Evolutionary conservation across 1,140 invertebrate genomes (phyloP), one percentile per base, ranked within the genome.

Genomic region (Bombyx mandarina): DNA sequence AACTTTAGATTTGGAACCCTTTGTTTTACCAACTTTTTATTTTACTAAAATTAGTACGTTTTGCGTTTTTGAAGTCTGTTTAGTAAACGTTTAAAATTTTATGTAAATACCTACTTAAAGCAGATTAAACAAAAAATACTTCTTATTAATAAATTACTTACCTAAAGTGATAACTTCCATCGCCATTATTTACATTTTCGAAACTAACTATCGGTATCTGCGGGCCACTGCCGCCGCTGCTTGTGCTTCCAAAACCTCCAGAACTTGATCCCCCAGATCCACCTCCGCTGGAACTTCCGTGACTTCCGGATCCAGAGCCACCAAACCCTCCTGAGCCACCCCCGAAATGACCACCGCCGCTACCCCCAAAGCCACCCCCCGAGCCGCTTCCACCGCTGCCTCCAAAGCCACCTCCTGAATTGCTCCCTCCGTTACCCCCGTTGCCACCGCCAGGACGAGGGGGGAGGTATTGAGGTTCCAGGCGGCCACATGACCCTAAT

Each of bases 131-230:
- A 35, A 35, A 35, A 35, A 5, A 3, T 35, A 35, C 26, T 35
- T 35, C 26, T 35, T 35, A 35, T 35, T 35, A 35, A 35, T 35
- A 5, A 35, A 35, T 35, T 10, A 57, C 70, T 63, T 69, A 86
- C 85, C 74, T 84, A 65, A 79, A 90, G 58, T 72, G 79, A 70
- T 91, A 91, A 44, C 77, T 88, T 42, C 90, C 90, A 62, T 90
- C 89, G 6, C 87, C 89, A 56, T 89, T 89, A 64, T 90, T 90
- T 60, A 89, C 88, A 54, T 89, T 90, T 18, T 89, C 85, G 62
- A 88, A 90, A 57, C 82, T 79, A 4, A 88, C 69, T 56, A 91
- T 91, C 0, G 89, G 89, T 51, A 89, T 83, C 54, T 86, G 77
- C n/a, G 76, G 69, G 35, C 82, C 80, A 45, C 71, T 65, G 43